Evolutionary conservation across 1,140 invertebrate genomes (phyloP), one percentile per base, ranked within the genome.

Genomic region (Ganaspis sp.): DNA sequence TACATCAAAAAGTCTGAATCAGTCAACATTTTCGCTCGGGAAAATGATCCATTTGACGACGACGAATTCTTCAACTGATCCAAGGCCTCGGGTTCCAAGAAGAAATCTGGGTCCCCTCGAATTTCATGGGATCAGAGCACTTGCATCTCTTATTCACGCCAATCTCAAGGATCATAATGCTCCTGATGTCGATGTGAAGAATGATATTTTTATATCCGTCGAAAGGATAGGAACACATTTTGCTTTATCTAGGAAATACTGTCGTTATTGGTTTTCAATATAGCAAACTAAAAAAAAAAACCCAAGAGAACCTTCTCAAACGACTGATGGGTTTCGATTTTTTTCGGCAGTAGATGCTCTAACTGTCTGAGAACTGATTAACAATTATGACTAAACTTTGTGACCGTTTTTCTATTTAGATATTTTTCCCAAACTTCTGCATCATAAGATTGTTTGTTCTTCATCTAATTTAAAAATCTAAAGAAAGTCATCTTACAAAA

Each of bases 1-100:
- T 92, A 94, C 74, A 94, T 95, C 21, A 95, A 95, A 82, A 97
- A 97, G 88, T 97, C 96, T 0, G 96, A 97, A 85, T 97, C 96
- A 2, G 94, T 97, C 17, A 97, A 97, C 87, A 97, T 97, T 80
- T 97, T 97, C 89, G 94, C 94, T 6, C 92, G 95, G 53, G 93
- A 94, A 82, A 94, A 92, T 84, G 96, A 97, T 92, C 96, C 96
- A 4, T 97, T 97, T 87, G 95, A 96, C 79, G 95, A 96, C 73
- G 96, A 97, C 79, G 96, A 96, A 82, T 97, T 97, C 89, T 96
- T 96, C 84, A 94, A 93, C 37, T 93, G 92, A 89, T 83, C 69
- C 6, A 71, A 78, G 54, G 45, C 29, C 58, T 64, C 58, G 58
- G 6, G 15, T 64, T 64, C 58, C n/a, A 64, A 29, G n/a, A 64